Evolutionary conservation across 92 coral and sea anemone species (phyloP), one percentile per base, ranked within the genome.

Genomic region (Diadumene lineata): DNA sequence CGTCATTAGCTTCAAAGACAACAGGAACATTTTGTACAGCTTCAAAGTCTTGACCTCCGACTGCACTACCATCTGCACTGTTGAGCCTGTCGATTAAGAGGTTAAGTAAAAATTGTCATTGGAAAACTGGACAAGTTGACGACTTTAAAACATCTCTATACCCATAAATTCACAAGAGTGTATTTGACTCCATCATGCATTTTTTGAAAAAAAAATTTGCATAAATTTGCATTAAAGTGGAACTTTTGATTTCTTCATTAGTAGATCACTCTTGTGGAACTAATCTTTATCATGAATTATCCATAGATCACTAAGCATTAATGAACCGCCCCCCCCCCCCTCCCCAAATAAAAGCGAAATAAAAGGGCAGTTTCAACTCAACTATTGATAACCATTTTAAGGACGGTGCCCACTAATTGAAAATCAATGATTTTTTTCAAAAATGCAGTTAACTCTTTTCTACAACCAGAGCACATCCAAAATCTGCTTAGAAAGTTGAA

Each of bases 21-120:
- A 70, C 75, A 0, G 38, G 34, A 10, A 27, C 63, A 29, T 70
- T n/a, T n/a, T n/a, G 30, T 1, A 56, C 38, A 2, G 75, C 75
- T 29, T 28, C 50, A 48, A 30, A 70, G 75, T 70, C 75, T 24
- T 19, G 22, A 17, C 28, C 26, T 11, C 63, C 44, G 29, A 50
- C 22, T 29, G 23, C 50, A 56, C 11, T 53, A 58, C 64, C 64
- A 58, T 58, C 64, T 22, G 29, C 11, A 22, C 64, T 58, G 11
- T 58, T 58, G 22, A 58, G 64, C 2, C 64, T 58, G 22, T 2
- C 1, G 22, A 22, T 6, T 58, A 17, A 55, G 22, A 55, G 6
- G 61, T 44, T 17, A 58, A 53, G 3, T 23, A 21, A 53, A 9
- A 9, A 9, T 3, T 4, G 24, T 53, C 19, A 15, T 13, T 53